Conservation (phyloP, 2,113 vertebrate genomes). For the Brachypodius melanocephalos region DNA sequence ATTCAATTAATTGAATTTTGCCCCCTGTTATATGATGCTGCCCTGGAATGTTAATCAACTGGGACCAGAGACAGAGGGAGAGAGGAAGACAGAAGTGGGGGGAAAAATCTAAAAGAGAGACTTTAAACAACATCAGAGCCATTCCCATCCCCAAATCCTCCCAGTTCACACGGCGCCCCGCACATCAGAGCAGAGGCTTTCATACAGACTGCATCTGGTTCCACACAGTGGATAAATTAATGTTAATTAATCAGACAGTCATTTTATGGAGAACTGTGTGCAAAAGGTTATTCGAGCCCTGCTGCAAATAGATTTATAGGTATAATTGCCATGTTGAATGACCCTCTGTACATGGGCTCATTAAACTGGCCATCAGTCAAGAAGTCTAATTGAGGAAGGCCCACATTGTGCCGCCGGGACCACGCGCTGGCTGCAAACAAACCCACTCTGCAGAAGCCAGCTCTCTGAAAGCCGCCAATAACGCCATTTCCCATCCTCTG, state of each 20-base stretch:
- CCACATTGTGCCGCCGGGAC: not conserved
- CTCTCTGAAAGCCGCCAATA: not conserved
- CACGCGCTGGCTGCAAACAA: slow-evolving; percentile 48
- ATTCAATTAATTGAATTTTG: slow-evolving; percentile 85
- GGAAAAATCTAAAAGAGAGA: not conserved
- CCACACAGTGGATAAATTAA: slow-evolving; percentile 76
- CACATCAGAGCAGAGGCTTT: slow-evolving; percentile 56
- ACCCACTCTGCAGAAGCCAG: not conserved
- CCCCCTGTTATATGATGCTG: slow-evolving; percentile 74
- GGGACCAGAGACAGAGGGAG: slow-evolving; percentile 34
- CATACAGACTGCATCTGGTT: slow-evolving; percentile 73
- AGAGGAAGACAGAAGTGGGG: not conserved
- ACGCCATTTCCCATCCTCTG: not conserved
- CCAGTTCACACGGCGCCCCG: slow-evolving; percentile 36
- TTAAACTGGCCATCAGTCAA: slow-evolving; percentile 82
- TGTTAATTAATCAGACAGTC: slow-evolving; percentile 83
- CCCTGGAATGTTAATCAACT: slow-evolving; percentile 76
- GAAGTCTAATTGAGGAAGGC: slow-evolving; percentile 70
- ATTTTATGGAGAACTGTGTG: slow-evolving; percentile 65
- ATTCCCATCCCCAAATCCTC: not conserved
- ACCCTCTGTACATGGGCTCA: slow-evolving; percentile 76
- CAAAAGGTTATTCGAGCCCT: slow-evolving; percentile 72
- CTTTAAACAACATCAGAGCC: slow-evolving; percentile 52
- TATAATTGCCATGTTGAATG: slow-evolving; percentile 76
- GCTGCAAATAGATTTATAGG: slow-evolving; percentile 75